Base-by-base conservation (phyloP, 2,797 vertebrate genomes). In the Takifugu rubripes region DNA sequence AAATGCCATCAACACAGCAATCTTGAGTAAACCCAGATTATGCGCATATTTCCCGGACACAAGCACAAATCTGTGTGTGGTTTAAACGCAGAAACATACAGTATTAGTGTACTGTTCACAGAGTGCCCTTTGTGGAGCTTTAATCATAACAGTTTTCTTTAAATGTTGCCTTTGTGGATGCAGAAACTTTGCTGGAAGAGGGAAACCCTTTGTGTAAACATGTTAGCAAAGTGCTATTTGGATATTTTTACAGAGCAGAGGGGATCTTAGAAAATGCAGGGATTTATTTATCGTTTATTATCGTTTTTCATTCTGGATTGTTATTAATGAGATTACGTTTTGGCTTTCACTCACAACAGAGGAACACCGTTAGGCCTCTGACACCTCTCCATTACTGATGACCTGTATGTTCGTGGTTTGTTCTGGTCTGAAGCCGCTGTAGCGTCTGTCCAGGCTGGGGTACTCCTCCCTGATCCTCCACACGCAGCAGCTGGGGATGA, bases 401-500 rank as follows among this genome's bases (percentile, higher is more conserved):
- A 52, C 45, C 60, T 58, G 49, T 52, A 54, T 42, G 45, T 74
- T 51, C 2, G 21, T 25, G 33, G 2, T 33, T 3, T 3, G 61
- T 12, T 8, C 12, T 0, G 68, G 71, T 6, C n/a, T 70, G 68
- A 94, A 90, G 51, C 92, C 90, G 2, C 70, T 56, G 61, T 92
- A 94, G 15, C 48, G 71, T 36, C 89, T 87, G 1, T 75, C 71
- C 0, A 44, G 52, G 25, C 77, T 90, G 1, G 91, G 89, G 31
- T 90, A 94, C 44, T 73, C 59, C 14, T 48, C 74, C 75, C 90
- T 84, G 76, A 95, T 87, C 17, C 59, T 85, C 83, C 71, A 42
- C 65, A 92, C 86, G 59, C 93, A 93, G 78, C 94, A 95, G 71
- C 88, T 89, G 33, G 94, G 94, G 48, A 95, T 59, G 60, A 88